These are phyloP conservation scores for Cyanistes caeruleus DNA, from an alignment of 2,113 vertebrate genomes.

Conservation along the genomic window DNA sequence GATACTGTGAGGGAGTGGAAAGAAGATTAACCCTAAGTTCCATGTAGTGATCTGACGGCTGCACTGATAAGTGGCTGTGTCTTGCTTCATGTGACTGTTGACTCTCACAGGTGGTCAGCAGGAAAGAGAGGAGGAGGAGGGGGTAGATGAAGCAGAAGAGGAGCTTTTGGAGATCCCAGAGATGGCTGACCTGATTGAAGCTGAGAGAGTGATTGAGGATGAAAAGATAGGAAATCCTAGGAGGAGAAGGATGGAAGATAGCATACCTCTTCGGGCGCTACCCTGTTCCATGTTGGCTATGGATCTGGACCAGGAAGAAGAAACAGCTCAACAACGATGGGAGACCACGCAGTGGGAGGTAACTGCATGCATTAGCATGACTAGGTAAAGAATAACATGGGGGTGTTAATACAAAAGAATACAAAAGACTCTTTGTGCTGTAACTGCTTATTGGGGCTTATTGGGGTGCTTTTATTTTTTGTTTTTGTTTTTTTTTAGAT, in stretches of 20 bases:
- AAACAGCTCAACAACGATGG: not conserved
- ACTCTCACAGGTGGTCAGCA: conserved; percentile 44
- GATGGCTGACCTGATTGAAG: conserved; percentile 89
- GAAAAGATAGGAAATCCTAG: conserved; percentile 39
- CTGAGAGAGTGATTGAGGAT: conserved; percentile 86
- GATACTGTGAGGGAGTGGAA: not conserved
- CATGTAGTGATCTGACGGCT: not conserved
- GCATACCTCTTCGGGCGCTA: conserved; percentile 40
- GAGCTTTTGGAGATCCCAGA: conserved; percentile 83
- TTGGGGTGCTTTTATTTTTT: not conserved
- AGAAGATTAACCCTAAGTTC: not conserved
- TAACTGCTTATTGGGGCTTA: not conserved
- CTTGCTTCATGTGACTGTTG: not conserved
- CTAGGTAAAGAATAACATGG: not conserved
- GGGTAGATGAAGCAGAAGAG: conserved; percentile 54
- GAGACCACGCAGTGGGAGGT: conserved; percentile 67
- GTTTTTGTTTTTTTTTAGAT: conserved; percentile 62
- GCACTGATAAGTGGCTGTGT: not conserved
- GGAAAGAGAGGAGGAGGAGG: conserved; percentile 60
- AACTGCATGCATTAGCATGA: not conserved
- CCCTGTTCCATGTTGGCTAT: conserved; percentile 79
- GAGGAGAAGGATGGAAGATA: conserved; percentile 50
- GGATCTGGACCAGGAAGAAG: conserved; percentile 69
- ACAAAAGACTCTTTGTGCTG: not conserved
- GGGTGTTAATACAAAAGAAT: not conserved